Percentiles rank a stretch among this genome's conserved stretches.
These are phyloP conservation scores for Limanda limanda DNA, from an alignment of 2,113 vertebrate species.

Conservation along the genomic window DNA sequence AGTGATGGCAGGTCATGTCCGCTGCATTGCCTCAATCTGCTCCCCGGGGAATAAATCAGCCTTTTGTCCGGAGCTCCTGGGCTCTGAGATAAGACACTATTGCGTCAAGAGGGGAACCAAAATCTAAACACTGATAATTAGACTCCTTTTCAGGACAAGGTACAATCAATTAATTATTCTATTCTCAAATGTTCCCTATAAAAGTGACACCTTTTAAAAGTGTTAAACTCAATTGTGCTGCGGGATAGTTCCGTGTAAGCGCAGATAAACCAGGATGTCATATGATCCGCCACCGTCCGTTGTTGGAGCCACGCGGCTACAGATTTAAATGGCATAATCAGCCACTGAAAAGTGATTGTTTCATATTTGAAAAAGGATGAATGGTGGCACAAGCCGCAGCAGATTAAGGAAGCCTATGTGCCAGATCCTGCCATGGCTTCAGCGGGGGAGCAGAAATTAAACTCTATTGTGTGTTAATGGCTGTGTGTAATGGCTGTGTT, in stretches of 20 bases:
- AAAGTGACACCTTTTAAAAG: not conserved
- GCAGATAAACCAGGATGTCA: not conserved
- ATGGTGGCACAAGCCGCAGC: slow-evolving; percentile 72
- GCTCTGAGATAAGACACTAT: slow-evolving; percentile 70
- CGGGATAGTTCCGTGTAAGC: not conserved
- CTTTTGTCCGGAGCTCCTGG: slow-evolving; percentile 70
- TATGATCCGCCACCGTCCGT: slow-evolving; percentile 3
- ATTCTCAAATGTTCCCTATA: not conserved
- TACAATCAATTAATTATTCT: not conserved
- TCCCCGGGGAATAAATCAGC: slow-evolving; percentile 47
- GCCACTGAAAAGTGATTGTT: slow-evolving; percentile 49
- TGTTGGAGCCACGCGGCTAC: slow-evolving; percentile 17
- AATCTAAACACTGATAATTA: slow-evolving; percentile 26
- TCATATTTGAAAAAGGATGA: slow-evolving; percentile 60
- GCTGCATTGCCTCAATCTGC: slow-evolving; percentile 1
- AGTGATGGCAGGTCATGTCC: slow-evolving; percentile 27
- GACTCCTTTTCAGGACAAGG: not conserved
- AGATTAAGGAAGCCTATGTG: slow-evolving; percentile 71
- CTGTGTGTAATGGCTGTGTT: slow-evolving; percentile 80
- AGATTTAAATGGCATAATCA: slow-evolving; percentile 55
- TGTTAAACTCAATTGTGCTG: not conserved
- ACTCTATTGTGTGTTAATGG: slow-evolving; percentile 79
- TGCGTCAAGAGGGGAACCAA: slow-evolving; percentile 49
- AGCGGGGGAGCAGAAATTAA: slow-evolving; percentile 74
- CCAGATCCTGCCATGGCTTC: slow-evolving; percentile 64